Conservation (phyloP, 1,140 invertebrate species). For the Microplitis mediator region DNA sequence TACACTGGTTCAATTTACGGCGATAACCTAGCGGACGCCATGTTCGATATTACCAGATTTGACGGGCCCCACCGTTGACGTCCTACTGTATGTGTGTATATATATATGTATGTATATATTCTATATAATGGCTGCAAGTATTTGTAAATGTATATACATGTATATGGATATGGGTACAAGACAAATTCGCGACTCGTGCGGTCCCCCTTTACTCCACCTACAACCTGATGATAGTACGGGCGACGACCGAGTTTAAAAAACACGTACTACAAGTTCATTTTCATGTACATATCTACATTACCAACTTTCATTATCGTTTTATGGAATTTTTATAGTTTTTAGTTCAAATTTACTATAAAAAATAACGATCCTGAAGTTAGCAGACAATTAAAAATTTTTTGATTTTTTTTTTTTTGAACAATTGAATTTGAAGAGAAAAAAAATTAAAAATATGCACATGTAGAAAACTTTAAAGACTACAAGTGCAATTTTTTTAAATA, state of each 20-base stretch:
- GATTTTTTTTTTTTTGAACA: too few species aligned
- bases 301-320: neutral
- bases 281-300: slow-evolving; percentile 5
- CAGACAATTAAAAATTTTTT: too few species aligned
- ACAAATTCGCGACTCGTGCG: neutral
- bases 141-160: too few species aligned
- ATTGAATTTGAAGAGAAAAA: too few species aligned
- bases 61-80: slow-evolving; percentile 28
- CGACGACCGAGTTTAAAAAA: neutral
- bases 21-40: slow-evolving; percentile 41
- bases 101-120: too few species aligned
- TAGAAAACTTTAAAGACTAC: too few species aligned
- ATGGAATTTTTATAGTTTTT: neutral
- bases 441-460: too few species aligned
- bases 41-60: slow-evolving; percentile 38
- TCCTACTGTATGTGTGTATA: neutral
- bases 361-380: too few species aligned
- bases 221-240: neutral
- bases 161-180: too few species aligned
- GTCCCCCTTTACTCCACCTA: neutral
- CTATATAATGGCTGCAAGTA: too few species aligned
- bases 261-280: neutral
- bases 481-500: too few species aligned
- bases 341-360: too few species aligned
- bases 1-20: slow-evolving; percentile 27